Conservation (phyloP, 2,888 invertebrate genomes). For the Nephrotoma appendiculata region DNA sequence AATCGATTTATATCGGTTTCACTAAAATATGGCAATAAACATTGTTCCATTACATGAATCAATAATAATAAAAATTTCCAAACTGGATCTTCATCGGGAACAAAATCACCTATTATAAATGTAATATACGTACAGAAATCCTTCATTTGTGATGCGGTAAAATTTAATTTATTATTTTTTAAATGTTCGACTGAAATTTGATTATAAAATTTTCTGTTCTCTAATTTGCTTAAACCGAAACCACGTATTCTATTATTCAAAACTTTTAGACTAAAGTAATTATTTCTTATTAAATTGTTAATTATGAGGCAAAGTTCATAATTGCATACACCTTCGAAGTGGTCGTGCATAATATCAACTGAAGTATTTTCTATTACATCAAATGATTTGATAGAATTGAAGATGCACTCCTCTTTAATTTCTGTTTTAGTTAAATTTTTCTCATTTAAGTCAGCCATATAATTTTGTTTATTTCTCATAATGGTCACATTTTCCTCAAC, state of each 20-base stretch:
- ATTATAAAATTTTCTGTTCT: neutral
- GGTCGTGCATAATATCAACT: conserved; percentile 15
- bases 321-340: neutral
- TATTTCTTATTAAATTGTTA: conserved; percentile 9
- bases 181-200: conserved; percentile 4
- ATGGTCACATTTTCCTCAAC: conserved; percentile 5
- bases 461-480: conserved; percentile 8
- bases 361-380: conserved; percentile 12
- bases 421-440: conserved; percentile 9
- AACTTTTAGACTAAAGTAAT: conserved; percentile 5
- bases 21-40: conserved; percentile 5
- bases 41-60: neutral
- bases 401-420: conserved; percentile 11
- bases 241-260: conserved; percentile 6
- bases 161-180: conserved; percentile 10
- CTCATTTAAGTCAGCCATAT: neutral
- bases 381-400: conserved; percentile 11
- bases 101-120: conserved; percentile 10
- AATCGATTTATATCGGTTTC: conserved; percentile 5
- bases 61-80: neutral
- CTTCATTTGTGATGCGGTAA: conserved; percentile 12
- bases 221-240: conserved; percentile 1
- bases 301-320: conserved; percentile 11
- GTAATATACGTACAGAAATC: conserved; percentile 9
- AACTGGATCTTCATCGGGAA: conserved; percentile 8